A percentile compares a stretch with the other conserved stretches of the same genome.
These are phyloP conservation scores for Napeogenes sylphis DNA, from an alignment of 2,888 invertebrate genomes.

Conservation along the genomic window DNA sequence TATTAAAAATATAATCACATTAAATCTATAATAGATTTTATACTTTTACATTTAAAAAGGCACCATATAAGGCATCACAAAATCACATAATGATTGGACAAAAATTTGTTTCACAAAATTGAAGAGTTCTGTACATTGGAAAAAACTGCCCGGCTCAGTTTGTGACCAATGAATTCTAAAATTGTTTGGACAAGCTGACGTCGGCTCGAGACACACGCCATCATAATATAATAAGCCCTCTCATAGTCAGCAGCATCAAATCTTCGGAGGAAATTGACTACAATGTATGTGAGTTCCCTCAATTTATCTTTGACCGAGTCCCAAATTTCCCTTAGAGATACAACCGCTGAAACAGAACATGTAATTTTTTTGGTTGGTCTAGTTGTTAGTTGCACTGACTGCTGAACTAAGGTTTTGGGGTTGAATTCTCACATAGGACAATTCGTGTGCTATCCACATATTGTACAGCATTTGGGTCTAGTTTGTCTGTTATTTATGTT, in stretches of 20 bases:
- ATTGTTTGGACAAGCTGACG: slow-evolving; percentile 54
- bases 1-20: background rate
- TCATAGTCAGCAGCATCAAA: slow-evolving; percentile 55
- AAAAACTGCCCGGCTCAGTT: slow-evolving; percentile 51
- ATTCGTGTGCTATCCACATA: no score
- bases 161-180: slow-evolving; percentile 56
- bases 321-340: slow-evolving; percentile 62
- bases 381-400: no score
- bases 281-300: slow-evolving; percentile 52
- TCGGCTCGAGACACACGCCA: slow-evolving; percentile 46
- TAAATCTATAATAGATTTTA: background rate
- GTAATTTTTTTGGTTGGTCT: no score
- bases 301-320: slow-evolving; percentile 48
- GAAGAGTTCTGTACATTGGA: slow-evolving; percentile 48
- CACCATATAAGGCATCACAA: background rate
- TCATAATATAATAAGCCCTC: slow-evolving; percentile 49
- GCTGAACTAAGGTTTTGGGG: no score
- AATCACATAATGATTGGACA: no score
- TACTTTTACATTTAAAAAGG: background rate
- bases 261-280: slow-evolving; percentile 54
- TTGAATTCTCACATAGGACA: no score
- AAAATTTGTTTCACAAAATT: background rate
- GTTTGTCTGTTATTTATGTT: no score
- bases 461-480: no score
- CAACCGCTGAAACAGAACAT: slow-evolving; percentile 44